Conservation (phyloP, 2,888 invertebrate species). For the Apamea epomidion region DNA sequence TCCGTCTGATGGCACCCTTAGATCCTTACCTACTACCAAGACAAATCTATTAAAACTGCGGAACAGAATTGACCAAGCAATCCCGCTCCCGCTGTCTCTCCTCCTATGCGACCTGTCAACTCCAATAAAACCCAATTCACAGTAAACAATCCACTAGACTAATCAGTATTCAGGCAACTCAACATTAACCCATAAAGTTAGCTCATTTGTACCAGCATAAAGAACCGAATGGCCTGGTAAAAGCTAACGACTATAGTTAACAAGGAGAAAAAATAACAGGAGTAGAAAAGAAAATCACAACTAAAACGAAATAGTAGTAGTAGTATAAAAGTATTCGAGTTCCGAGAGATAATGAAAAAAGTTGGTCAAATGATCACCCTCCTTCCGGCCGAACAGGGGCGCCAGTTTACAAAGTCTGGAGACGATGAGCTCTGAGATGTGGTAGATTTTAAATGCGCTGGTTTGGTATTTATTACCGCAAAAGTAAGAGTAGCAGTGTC, state of each 20-base stretch:
- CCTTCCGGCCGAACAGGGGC: slow-evolving; percentile 72
- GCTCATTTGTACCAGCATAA: slow-evolving; percentile 68
- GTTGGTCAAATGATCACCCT: slow-evolving; percentile 86
- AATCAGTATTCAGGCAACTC: slow-evolving; percentile 53
- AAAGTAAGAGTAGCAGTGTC: neutral
- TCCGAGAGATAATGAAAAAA: slow-evolving; percentile 87
- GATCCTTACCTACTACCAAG: neutral
- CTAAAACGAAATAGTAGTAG: slow-evolving; percentile 84
- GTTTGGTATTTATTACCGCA: neutral
- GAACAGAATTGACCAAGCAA: neutral
- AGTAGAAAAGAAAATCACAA: slow-evolving; percentile 78
- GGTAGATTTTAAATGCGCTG: slow-evolving; percentile 13
- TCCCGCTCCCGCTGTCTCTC: neutral
- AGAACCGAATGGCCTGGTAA: slow-evolving; percentile 78
- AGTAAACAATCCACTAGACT: slow-evolving; percentile 31
- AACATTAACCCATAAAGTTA: slow-evolving; percentile 59
- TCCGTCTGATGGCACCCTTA: too few species aligned
- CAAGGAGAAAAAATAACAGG: slow-evolving; percentile 73
- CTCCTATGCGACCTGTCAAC: neutral
- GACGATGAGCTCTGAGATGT: slow-evolving; percentile 11
- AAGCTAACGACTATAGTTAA: slow-evolving; percentile 79
- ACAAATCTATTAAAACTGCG: too few species aligned
- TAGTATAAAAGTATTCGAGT: slow-evolving; percentile 84
- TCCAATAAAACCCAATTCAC: slow-evolving; percentile 15
- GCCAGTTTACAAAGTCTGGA: slow-evolving; percentile 64